Evolutionary conservation across 2,797 vertebrate genomes (phyloP).

Genomic region (Tachyglossus aculeatus): DNA sequence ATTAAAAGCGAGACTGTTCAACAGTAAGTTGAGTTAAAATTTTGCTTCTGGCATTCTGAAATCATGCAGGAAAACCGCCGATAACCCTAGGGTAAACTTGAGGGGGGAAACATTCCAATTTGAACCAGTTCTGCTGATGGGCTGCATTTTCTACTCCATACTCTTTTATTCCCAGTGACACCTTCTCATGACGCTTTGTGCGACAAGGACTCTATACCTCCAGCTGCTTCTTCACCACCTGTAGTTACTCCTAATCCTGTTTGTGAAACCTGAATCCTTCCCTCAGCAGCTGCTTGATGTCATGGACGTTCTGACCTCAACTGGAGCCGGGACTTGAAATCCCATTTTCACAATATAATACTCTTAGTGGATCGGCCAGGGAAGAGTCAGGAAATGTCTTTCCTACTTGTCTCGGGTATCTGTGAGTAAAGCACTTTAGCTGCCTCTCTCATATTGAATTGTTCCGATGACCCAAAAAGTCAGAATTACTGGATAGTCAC

Average conservation of each 20-base stretch:
- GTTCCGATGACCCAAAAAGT: constrained; percentile 54
- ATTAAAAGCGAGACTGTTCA: constrained; percentile 33
- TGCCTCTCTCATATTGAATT: constrained; percentile 32
- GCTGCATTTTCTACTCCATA: constrained; percentile 28
- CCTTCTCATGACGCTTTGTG: not conserved
- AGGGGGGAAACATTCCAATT: constrained; percentile 22
- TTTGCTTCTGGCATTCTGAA: constrained; percentile 28
- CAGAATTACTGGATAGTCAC: constrained; percentile 38
- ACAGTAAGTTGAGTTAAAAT: constrained; percentile 13
- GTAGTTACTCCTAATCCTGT: constrained; percentile 6
- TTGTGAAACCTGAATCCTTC: constrained; percentile 28
- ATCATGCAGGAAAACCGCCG: constrained; percentile 29
- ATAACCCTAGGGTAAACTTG: constrained; percentile 33
- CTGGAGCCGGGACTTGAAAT: constrained; percentile 9
- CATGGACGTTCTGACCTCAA: constrained; percentile 30
- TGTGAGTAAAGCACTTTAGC: constrained; percentile 1
- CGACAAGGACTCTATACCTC: not conserved
- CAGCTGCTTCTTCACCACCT: not conserved
- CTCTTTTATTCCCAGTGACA: no score
- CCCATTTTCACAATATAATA: constrained; percentile 7
- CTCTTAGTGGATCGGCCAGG: not conserved
- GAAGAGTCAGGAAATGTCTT: constrained; percentile 2
- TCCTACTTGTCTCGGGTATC: not conserved
- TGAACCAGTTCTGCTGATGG: not conserved
- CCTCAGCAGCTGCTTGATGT: not conserved